Conservation (phyloP, 2,888 invertebrate genomes). For the Pachycephus smyrnensis region DNA sequence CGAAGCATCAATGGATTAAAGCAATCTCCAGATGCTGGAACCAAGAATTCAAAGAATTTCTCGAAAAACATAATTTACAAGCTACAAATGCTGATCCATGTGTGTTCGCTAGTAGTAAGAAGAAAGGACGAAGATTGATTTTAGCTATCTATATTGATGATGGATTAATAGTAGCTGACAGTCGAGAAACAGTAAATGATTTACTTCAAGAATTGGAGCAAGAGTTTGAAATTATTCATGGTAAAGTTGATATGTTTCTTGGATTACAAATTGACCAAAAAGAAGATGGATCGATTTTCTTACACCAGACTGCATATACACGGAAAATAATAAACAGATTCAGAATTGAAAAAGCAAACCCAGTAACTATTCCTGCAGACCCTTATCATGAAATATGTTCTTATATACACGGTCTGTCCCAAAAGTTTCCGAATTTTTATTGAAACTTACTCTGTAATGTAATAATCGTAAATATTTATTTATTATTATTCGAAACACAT, state of each 20-base stretch:
- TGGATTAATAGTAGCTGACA: conserved; percentile 39
- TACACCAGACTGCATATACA: conserved; percentile 25
- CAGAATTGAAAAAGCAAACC: conserved; percentile 34
- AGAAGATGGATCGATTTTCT: conserved; percentile 25
- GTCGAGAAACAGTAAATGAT: conserved; percentile 20
- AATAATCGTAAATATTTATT: too few relatives aligned
- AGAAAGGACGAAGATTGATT: conserved; percentile 30
- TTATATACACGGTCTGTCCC: too few relatives aligned
- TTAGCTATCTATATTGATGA: conserved; percentile 54
- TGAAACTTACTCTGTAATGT: too few relatives aligned
- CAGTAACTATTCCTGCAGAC: conserved; percentile 34
- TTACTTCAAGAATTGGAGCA: conserved; percentile 26
- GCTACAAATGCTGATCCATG: conserved; percentile 50
- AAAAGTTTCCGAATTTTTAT: too few relatives aligned
- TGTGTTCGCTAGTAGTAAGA: conserved; percentile 37
- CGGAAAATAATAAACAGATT: conserved; percentile 22
- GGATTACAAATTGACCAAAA: conserved; percentile 35
- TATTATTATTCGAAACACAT: too few relatives aligned
- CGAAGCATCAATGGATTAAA: conserved; percentile 58
- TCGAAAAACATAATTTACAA: conserved; percentile 40
- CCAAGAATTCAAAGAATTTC: conserved; percentile 41
- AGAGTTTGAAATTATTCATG: conserved; percentile 26
- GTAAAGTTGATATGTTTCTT: conserved; percentile 25
- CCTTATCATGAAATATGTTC: conserved; percentile 13
- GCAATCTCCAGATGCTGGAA: conserved; percentile 59